A percentile compares a stretch with the other conserved stretches of the same genome.
phyloP scores from a whole-genome alignment of 2,888 invertebrate species.

The Heteropelma amictum region DNA sequence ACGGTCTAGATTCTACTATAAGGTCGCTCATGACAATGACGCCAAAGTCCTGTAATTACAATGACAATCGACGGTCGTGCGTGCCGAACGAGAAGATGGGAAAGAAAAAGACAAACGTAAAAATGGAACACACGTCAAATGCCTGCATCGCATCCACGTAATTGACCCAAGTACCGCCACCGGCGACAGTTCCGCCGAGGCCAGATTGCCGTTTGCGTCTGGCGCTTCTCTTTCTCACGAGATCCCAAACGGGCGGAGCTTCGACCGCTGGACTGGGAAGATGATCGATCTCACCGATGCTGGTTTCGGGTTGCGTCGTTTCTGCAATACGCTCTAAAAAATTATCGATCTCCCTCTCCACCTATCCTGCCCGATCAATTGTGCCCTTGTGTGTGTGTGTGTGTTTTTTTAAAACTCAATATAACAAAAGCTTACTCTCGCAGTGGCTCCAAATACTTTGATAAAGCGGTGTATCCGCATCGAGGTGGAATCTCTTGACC shows the following conservation, averaged over 20 bases:
- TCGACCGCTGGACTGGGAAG: slow-evolving; percentile 67
- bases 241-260: slow-evolving; percentile 59
- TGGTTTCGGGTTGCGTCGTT: slow-evolving; percentile 57
- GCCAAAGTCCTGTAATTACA: slow-evolving; percentile 77
- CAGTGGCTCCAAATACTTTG: slow-evolving; percentile 72
- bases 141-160: slow-evolving; percentile 77
- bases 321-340: slow-evolving; percentile 46
- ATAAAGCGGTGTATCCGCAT: slow-evolving; percentile 63
- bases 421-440: slow-evolving; percentile 66
- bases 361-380: not conserved
- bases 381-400: not conserved
- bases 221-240: slow-evolving; percentile 42
- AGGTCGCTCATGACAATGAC: slow-evolving; percentile 80
- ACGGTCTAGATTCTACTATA: slow-evolving; percentile 80
- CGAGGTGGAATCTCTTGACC: slow-evolving; percentile 71
- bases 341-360: not conserved
- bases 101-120: too few species aligned
- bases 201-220: slow-evolving; percentile 61
- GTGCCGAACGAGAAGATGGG: too few species aligned
- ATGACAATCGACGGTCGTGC: too few species aligned
- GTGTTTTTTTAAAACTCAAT: not conserved
- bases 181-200: slow-evolving; percentile 53
- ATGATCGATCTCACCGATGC: slow-evolving; percentile 71
- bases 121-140: slow-evolving; percentile 73
- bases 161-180: slow-evolving; percentile 64